Base-by-base conservation (phyloP, 2,797 vertebrate genomes). In the Pipistrellus kuhlii region DNA sequence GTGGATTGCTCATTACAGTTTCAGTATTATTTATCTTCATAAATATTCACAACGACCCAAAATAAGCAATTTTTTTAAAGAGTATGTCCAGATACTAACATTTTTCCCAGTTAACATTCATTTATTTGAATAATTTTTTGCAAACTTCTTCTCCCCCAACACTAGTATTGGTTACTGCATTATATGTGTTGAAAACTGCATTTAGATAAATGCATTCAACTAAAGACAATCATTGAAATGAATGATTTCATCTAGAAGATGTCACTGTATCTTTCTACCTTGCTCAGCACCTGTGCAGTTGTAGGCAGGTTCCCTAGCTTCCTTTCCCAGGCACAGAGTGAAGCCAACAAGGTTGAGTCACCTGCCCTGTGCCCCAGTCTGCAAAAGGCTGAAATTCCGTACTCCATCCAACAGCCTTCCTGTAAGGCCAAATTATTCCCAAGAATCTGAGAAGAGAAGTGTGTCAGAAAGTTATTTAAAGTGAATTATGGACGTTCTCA, bases 401-500 rank as follows among this genome's bases (percentile, higher is more conserved):
- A 21, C 48, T 59, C 38, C 32, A 8, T 51, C 81, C 14, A 25
- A 72, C 23, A 18, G 32, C 91, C 75, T 93, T 51, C 41, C 46
- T 83, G 4, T n/a, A 81, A 93, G 57, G 73, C 48, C 62, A 90
- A 68, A 57, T 62, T 69, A 90, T 94, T 93, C 64, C 46, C 82
- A 91, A 78, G 87, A 51, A 35, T 51, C 77, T 32, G 15, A 89
- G 44, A 69, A 68, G 55, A 83, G 25, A 88, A 88, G 23, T 76
- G 69, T 59, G 82, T 88, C 51, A 72, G 41, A 81, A 85, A 21
- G 48, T 92, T 88, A 69, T 57, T 90, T 91, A 85, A 78, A 92
- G 75, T 76, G 76, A 88, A 88, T 76, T 86, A 23, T n/a, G 66
- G 86, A 85, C n/a, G 6, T 93, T 92, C 94, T 94, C 59, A 86